Base-by-base conservation (phyloP, 2,797 vertebrate genomes). In the Cygnus olor region DNA sequence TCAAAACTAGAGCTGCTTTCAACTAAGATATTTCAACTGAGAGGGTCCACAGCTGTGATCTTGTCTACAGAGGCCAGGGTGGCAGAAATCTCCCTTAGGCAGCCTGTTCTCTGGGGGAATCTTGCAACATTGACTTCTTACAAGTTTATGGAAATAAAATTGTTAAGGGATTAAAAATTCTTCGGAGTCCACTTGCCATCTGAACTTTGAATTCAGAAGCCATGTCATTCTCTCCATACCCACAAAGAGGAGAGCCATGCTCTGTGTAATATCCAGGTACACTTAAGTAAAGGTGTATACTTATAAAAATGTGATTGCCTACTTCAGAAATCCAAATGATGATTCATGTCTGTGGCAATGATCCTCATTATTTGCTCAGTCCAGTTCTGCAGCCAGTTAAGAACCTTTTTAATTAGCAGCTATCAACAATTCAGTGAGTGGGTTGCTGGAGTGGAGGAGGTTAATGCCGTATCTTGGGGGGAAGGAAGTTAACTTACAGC, bases 341-440 rank as follows among this genome's bases (percentile, higher is more conserved):
- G 84, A 94, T 85, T 88, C 38, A 19, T 36, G n/a, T 74, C 44
- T 91, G 5, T 47, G 93, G 45, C 36, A 58, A 17, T 19, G 56
- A 77, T 68, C 42, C 36, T 90, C 44, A 80, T 79, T 6, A 14
- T 82, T 90, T 27, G n/a, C 47, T 81, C 47, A 60, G 70, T 79
- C 88, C 71, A 68, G 70, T 86, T 79, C 44, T 9, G 7, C 60
- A 90, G 71, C 38, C 64, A 80, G 60, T 80, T 95, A 64, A 61
- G 94, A 95, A 64, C 28, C 71, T 86, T 91, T 95, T 74, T 87
- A 87, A 85, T 94, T 90, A 82, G 84, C 82, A 92, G 79, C 44
- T 93, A 76, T 78, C 79, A 92, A 80, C 84, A 88, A 87, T 82
- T 80, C 3, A 7, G 83, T 87, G 95, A 77, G 78, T 86, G 30